Conservation (phyloP, 1,140 invertebrate genomes). For the Laupala kohalensis region DNA sequence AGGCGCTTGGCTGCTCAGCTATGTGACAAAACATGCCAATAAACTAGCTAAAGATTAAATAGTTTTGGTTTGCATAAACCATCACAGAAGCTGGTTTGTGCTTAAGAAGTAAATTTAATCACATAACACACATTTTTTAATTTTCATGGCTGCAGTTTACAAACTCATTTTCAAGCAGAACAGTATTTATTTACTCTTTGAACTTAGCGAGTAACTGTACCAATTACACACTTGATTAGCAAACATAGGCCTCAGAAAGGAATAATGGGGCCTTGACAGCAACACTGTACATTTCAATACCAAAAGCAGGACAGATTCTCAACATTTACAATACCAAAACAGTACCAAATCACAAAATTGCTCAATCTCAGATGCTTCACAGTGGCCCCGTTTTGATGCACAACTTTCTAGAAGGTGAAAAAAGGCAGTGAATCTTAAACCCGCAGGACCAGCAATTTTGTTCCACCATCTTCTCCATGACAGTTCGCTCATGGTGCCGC, state of each 20-base stretch:
- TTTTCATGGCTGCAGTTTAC: background rate
- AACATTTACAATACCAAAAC: conserved; percentile 10
- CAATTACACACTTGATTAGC: conserved; percentile 22
- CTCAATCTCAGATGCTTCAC: background rate
- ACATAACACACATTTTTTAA: conserved; percentile 5
- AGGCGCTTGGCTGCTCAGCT: background rate
- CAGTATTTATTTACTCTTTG: background rate
- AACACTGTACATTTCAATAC: background rate
- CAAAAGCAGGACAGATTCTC: conserved; percentile 1
- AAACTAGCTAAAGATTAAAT: conserved; percentile 4
- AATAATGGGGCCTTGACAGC: background rate
- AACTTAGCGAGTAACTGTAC: background rate
- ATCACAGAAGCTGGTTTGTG: conserved; percentile 17
- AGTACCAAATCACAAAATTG: conserved; percentile 3
- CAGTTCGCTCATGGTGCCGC: conserved; percentile 1
- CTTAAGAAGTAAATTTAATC: background rate
- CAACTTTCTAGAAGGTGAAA: conserved; percentile 1
- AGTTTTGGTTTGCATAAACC: conserved; percentile 5
- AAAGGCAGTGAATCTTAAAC: conserved; percentile 8
- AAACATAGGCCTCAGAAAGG: conserved; percentile 5
- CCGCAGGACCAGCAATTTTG: background rate
- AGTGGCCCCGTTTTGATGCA: conserved; percentile 8
- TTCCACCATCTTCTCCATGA: background rate
- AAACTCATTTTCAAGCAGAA: conserved; percentile 3
- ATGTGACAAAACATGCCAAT: conserved; percentile 1